Conservation (phyloP, 1,140 invertebrate species). For the Eumaeus atala region DNA sequence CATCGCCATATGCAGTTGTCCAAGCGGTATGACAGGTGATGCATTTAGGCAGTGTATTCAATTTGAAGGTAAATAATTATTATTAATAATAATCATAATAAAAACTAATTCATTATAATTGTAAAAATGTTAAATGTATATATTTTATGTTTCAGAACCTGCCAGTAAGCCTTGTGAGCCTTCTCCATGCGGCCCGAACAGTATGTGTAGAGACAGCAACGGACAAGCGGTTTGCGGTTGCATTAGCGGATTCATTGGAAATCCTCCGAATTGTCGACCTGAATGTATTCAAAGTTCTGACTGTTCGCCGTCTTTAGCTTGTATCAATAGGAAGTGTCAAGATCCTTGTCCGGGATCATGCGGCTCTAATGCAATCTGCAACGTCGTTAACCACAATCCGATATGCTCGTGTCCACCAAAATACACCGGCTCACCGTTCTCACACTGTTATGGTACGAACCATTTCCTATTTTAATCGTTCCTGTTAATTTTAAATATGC, state of each 20-base stretch:
- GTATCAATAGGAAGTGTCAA: conserved; percentile 84
- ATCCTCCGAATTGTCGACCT: conserved; percentile 82
- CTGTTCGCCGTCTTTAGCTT: conserved; percentile 79
- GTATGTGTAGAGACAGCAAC: conserved; percentile 79
- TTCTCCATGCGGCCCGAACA: conserved; percentile 85
- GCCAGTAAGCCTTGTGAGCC: conserved; percentile 76
- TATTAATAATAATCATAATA: conserved; percentile 2
- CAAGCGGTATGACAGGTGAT: conserved; percentile 76
- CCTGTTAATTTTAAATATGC: too few relatives aligned
- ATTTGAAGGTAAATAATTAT: conserved; percentile 46
- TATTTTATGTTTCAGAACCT: conserved; percentile 34
- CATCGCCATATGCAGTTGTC: conserved; percentile 79
- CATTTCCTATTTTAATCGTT: not conserved
- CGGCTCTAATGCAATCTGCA: conserved; percentile 81
- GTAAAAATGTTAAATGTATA: not conserved
- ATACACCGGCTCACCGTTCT: conserved; percentile 84
- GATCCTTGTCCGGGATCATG: conserved; percentile 86
- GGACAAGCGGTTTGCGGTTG: conserved; percentile 82
- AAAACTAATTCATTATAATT: too few relatives aligned
- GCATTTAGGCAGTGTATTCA: conserved; percentile 75
- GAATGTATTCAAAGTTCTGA: conserved; percentile 85
- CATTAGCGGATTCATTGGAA: conserved; percentile 78
- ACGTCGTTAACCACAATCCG: conserved; percentile 84
- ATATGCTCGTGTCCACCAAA: conserved; percentile 82
- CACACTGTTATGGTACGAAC: conserved; percentile 77